phyloP scores from a whole-genome alignment of 64 coral and sea anemone species.

The Cladopsammia gracilis region DNA sequence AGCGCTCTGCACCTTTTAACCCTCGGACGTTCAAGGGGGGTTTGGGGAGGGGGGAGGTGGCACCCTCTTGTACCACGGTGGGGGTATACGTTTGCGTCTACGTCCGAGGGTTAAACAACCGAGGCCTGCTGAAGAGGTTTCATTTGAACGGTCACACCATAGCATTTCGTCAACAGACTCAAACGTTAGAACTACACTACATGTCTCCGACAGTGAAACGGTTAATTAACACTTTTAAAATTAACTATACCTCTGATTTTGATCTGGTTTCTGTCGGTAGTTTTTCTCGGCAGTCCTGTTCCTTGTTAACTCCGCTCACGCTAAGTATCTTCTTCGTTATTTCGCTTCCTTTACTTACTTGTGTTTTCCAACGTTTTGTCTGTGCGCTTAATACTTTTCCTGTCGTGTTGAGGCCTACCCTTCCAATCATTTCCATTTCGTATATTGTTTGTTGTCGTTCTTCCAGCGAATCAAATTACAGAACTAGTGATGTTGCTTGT shows the following conservation, averaged over 20 bases:
- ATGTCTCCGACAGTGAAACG: too few species aligned
- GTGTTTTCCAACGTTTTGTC: slow-evolving; percentile 18
- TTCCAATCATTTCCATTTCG: background rate
- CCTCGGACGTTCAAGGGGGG: too few species aligned
- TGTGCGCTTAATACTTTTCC: background rate
- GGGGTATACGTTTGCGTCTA: too few species aligned
- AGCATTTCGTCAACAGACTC: too few species aligned
- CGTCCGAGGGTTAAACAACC: too few species aligned
- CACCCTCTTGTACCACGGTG: too few species aligned
- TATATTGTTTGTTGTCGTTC: background rate
- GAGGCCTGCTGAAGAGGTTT: too few species aligned
- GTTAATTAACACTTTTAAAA: too few species aligned
- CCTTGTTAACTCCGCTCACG: background rate
- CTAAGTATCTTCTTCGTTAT: background rate
- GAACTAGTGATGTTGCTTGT: background rate
- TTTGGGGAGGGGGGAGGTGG: too few species aligned
- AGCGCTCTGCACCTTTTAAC: too few species aligned
- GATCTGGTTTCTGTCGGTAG: background rate
- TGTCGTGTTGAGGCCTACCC: background rate
- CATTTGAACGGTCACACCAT: too few species aligned
- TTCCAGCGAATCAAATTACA: background rate
- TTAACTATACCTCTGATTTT: background rate
- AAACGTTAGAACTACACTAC: too few species aligned
- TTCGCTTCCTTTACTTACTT: background rate
- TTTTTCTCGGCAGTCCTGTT: background rate